A percentile compares a stretch with the other conserved stretches of the same genome.
phyloP scores from a whole-genome alignment of 2,113 vertebrate genomes.

The Riparia riparia region DNA sequence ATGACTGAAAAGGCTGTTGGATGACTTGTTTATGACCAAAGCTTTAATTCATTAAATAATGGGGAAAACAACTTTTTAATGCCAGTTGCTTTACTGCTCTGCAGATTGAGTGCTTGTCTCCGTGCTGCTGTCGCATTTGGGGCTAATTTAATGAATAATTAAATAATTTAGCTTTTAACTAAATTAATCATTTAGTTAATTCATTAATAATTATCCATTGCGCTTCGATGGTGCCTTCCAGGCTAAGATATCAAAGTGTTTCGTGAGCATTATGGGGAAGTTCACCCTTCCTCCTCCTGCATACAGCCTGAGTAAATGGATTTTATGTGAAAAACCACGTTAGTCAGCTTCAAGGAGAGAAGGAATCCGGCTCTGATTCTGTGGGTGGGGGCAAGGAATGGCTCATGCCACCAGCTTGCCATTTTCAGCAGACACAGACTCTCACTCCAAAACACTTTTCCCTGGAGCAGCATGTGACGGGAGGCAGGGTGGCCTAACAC shows the following conservation, averaged over 20 bases:
- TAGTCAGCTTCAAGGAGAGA: conserved; percentile 13
- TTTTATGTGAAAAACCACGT: conserved; percentile 37
- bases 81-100: not conserved
- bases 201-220: conserved; percentile 63
- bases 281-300: conserved; percentile 32
- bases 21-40: conserved; percentile 63
- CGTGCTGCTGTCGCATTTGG: conserved; percentile 2
- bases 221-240: conserved; percentile 46
- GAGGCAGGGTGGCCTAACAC: accelerated
- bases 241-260: conserved; percentile 60
- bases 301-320: conserved; percentile 22
- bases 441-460: not conserved
- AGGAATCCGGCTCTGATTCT: not conserved
- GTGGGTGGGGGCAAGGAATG: not conserved
- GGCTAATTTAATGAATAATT: conserved; percentile 71
- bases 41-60: conserved; percentile 58
- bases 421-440: not conserved
- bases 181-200: conserved; percentile 70
- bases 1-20: conserved; percentile 38
- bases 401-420: not conserved
- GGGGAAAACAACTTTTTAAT: conserved; percentile 46
- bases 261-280: not conserved
- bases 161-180: conserved; percentile 68
- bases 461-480: accelerated
- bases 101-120: conserved; percentile 14